Conservation (phyloP, 2,113 vertebrate species). For the Ctenodactylus gundi region DNA sequence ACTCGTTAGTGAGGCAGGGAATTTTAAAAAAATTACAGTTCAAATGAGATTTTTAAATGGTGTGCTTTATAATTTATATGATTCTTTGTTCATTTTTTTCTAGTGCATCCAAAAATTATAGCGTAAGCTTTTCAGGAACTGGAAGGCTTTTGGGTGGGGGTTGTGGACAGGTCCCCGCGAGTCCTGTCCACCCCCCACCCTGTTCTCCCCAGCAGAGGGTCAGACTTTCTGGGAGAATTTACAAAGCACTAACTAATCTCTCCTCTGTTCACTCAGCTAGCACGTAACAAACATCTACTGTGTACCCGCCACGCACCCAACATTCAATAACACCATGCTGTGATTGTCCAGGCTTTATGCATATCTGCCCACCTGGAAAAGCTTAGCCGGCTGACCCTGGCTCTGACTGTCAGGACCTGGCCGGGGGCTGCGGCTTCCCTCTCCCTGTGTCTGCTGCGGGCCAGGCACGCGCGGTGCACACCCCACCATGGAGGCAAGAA, state of each 20-base stretch:
- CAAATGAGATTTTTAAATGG: not conserved
- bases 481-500: too few relatives aligned
- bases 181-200: not conserved
- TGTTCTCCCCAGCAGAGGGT: not conserved
- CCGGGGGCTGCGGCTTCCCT: too few relatives aligned
- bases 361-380: not conserved
- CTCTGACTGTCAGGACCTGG: not conserved
- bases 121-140: not conserved
- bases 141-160: not conserved
- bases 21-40: not conserved
- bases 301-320: not conserved
- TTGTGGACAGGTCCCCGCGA: not conserved
- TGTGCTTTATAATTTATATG: not conserved
- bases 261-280: not conserved
- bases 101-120: not conserved
- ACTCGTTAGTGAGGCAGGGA: not conserved
- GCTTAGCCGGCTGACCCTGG: not conserved
- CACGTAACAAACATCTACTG: not conserved
- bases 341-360: not conserved
- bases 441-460: not conserved
- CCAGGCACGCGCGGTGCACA: fast-evolving
- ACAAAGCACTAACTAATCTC: not conserved
- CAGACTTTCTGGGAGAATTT: not conserved
- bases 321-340: not conserved
- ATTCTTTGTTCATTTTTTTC: not conserved